These are phyloP conservation scores for Drosophila anceps DNA, from an alignment of 2,888 invertebrate species.

Conservation along the genomic window DNA sequence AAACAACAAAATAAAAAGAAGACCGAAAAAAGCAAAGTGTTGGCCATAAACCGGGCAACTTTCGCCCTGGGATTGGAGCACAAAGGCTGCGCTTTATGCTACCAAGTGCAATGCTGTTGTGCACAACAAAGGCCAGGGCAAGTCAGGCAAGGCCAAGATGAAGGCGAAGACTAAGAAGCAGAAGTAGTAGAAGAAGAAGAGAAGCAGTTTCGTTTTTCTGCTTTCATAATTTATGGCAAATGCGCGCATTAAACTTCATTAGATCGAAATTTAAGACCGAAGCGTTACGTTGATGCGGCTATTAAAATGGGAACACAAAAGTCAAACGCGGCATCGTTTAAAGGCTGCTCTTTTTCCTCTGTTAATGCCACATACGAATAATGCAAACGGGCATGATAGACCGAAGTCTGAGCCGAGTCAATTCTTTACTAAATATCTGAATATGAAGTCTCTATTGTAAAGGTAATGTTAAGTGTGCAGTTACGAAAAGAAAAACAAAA, in stretches of 20 bases:
- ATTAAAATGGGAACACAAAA: conserved; percentile 70
- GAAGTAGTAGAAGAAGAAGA: conserved; percentile 16
- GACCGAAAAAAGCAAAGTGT: conserved; percentile 38
- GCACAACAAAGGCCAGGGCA: conserved; percentile 52
- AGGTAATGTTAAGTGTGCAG: neutral
- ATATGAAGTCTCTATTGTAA: neutral
- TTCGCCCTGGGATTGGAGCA: conserved; percentile 41
- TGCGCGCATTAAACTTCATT: conserved; percentile 79
- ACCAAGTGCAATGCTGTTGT: conserved; percentile 55
- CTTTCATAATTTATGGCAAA: conserved; percentile 77
- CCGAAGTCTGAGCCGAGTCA: no score
- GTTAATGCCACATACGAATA: neutral
- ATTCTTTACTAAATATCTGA: no score
- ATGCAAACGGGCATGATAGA: conserved; percentile 14
- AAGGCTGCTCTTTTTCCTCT: conserved; percentile 13
- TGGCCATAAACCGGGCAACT: conserved; percentile 51
- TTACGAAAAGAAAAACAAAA: neutral
- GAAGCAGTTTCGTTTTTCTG: conserved; percentile 44
- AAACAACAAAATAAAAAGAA: conserved; percentile 39
- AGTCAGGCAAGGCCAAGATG: conserved; percentile 18
- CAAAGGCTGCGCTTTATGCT: conserved; percentile 44
- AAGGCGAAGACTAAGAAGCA: conserved; percentile 26
- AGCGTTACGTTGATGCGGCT: conserved; percentile 70
- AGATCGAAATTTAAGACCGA: conserved; percentile 76
- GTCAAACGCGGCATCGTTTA: conserved; percentile 48